Evolutionary conservation across 2,113 vertebrate species (phyloP).

Genomic region (Equus quagga): DNA sequence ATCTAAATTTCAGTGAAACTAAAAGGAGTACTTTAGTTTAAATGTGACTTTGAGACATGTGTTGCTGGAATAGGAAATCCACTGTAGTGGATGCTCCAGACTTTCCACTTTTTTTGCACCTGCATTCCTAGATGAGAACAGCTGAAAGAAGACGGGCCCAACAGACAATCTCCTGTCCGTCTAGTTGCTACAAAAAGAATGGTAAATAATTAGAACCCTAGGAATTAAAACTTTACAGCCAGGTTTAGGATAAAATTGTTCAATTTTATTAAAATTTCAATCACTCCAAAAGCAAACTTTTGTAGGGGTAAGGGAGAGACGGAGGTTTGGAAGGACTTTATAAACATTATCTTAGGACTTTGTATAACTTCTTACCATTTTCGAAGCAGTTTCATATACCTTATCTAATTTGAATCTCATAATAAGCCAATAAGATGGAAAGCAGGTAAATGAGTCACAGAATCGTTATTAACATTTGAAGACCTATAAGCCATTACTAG

Average conservation of each 20-base stretch:
- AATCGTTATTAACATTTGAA: constrained; percentile 11
- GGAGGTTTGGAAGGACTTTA: neutral
- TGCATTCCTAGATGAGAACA: neutral
- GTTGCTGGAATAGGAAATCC: neutral
- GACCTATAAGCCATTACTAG: neutral
- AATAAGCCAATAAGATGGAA: neutral
- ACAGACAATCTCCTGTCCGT: neutral
- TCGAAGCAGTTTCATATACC: neutral
- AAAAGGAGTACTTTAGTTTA: neutral
- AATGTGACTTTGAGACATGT: neutral
- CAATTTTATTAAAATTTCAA: constrained; percentile 19
- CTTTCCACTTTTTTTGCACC: neutral
- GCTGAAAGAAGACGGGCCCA: neutral
- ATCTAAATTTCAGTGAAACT: neutral
- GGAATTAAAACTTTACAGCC: neutral
- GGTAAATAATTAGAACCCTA: neutral
- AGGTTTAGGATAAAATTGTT: constrained; percentile 1
- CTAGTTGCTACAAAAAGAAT: neutral
- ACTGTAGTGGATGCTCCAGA: rapidly evolving
- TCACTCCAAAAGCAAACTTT: constrained; percentile 28
- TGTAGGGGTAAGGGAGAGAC: neutral
- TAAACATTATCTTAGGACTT: neutral
- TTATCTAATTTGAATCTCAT: constrained; percentile 2
- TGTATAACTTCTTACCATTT: neutral
- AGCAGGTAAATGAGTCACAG: neutral